A percentile compares a stretch with the other conserved stretches of the same genome.
Evolutionary conservation across 2,888 invertebrate species (phyloP).

Genomic region (Caenorhabditis plicata): DNA sequence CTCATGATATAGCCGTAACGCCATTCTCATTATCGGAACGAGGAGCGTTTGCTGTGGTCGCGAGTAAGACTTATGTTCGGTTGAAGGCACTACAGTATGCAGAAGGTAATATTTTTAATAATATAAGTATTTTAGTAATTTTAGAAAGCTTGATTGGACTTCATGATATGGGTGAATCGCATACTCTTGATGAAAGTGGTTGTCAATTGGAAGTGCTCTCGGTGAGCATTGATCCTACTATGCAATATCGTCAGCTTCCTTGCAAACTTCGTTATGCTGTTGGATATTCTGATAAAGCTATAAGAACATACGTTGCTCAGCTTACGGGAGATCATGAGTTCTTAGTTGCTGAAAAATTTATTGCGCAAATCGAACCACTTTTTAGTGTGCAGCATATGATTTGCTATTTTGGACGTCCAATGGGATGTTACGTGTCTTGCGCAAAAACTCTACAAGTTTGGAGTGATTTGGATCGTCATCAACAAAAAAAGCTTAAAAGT

Average conservation of each 20-base stretch:
- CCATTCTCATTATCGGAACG: conserved; percentile 29
- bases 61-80: conserved; percentile 28
- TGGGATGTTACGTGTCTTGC: conserved; percentile 44
- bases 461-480: conserved; percentile 49
- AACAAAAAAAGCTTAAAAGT: conserved; percentile 47
- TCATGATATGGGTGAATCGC: conserved; percentile 41
- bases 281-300: conserved; percentile 40
- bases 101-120: conserved; percentile 15
- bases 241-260: conserved; percentile 43
- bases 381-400: conserved; percentile 40
- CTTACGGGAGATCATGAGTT: conserved; percentile 44
- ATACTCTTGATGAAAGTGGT: conserved; percentile 34
- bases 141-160: conserved; percentile 37
- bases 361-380: conserved; percentile 45
- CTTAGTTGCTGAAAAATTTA: conserved; percentile 40
- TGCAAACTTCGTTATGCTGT: conserved; percentile 45
- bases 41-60: conserved; percentile 40
- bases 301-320: conserved; percentile 44
- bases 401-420: conserved; percentile 45
- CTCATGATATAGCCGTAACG: conserved; percentile 39
- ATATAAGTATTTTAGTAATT: not conserved
- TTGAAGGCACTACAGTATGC: conserved; percentile 43
- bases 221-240: conserved; percentile 40
- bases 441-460: conserved; percentile 44
- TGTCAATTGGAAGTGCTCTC: conserved; percentile 33